Base-by-base conservation (phyloP, 2,888 invertebrate genomes). In the Smittia sp. region DNA sequence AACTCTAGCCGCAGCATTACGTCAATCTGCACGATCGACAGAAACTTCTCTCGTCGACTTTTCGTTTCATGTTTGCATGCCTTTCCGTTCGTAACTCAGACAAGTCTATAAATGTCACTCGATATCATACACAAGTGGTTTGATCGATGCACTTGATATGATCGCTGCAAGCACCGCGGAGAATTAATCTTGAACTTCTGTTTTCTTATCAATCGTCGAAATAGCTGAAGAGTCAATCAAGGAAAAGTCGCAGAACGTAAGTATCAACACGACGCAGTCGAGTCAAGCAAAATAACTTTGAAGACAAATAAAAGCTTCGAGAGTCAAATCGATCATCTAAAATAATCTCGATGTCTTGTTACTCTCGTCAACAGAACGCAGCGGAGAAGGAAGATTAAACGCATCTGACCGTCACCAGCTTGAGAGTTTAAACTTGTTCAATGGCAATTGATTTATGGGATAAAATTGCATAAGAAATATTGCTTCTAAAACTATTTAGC, bases 401-500 rank as follows among this genome's bases (percentile, higher is more conserved):
- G n/a, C 11, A 46, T 46, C n/a, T 2, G 15, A 2, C 11, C 15
- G 15, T 46, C n/a, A 46, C 4, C 2, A 46, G 11, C 2, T 13
- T 46, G 46, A 46, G 32, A 32, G 9, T 9, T 32, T 32, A 3
- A n/a, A 32, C 32, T 32, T 32, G 32, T 32, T 9, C 32, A 15
- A 46, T 46, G 46, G 15, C 15, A 15, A 46, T 46, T 46, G 46
- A 46, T 46, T 46, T 7, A 46, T 11, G 15, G 11, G 11, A 11
- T 46, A 46, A 46, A 2, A 46, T n/a, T 46, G 11, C 11, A 46
- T 46, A 46, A 46, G 6, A 6, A 46, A 46, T 32, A 32, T 32
- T 32, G 46, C 46, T 46, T 46, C 46, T n/a, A 46, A 46, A 46
- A 46, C 2, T 46, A 46, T 46, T 46, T 46, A 46, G 46, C 46